These are phyloP conservation scores for Drosophila anceps DNA, from an alignment of 2,888 invertebrate genomes.

Conservation along the genomic window DNA sequence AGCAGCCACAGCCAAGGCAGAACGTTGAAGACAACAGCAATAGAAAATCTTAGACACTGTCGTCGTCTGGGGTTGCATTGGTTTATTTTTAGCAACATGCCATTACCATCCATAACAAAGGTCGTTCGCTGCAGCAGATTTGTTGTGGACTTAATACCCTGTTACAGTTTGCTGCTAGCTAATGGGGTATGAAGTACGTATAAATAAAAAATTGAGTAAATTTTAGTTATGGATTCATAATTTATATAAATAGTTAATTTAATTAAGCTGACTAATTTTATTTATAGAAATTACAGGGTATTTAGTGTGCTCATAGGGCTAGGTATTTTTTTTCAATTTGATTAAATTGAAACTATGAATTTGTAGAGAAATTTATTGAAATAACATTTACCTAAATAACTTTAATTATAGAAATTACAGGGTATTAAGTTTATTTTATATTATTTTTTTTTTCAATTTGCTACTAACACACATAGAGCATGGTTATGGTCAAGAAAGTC, in stretches of 20 bases:
- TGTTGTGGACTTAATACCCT: slow-evolving; percentile 39
- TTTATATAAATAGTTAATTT: background rate
- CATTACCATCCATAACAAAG: slow-evolving; percentile 69
- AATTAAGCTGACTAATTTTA: background rate
- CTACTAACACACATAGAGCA: background rate
- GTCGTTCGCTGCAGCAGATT: slow-evolving; percentile 67
- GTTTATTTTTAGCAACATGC: slow-evolving; percentile 80
- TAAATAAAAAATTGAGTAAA: background rate
- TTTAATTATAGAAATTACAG: too few relatives aligned
- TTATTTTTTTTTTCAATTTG: background rate
- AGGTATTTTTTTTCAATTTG: too few relatives aligned
- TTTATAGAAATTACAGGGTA: background rate
- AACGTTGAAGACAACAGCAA: slow-evolving; percentile 39
- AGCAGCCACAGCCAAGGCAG: slow-evolving; percentile 30
- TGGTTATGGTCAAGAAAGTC: too few relatives aligned
- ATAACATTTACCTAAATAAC: too few relatives aligned
- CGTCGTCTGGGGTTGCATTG: slow-evolving; percentile 55
- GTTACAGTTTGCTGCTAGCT: background rate
- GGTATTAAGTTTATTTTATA: too few relatives aligned
- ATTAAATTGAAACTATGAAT: too few relatives aligned
- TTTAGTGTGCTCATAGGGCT: background rate
- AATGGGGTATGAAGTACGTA: background rate
- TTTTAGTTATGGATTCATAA: background rate
- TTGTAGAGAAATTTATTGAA: too few relatives aligned
- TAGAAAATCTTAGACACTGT: slow-evolving; percentile 76